A percentile compares a stretch with the other conserved stretches of the same genome.
Evolutionary conservation across 2,797 vertebrate species (phyloP).

Genomic region (Rhinophrynus dorsalis): DNA sequence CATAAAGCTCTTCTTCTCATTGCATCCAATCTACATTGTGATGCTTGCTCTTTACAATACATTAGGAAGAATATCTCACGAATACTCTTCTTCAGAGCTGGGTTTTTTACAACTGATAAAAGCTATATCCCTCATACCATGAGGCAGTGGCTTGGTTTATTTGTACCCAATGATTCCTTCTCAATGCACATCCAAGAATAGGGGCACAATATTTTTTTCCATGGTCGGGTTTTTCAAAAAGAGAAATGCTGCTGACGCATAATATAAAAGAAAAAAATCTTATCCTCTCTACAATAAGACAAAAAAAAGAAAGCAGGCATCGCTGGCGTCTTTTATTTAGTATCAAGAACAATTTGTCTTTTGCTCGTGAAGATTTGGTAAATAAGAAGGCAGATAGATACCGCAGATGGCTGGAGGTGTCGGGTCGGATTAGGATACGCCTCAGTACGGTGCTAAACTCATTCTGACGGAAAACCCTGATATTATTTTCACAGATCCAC

Average conservation of each 20-base stretch:
- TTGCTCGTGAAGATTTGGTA: constrained; percentile 84
- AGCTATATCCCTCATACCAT: no score
- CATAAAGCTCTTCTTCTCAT: no score
- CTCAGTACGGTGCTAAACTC: constrained; percentile 91
- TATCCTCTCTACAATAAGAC: constrained; percentile 21
- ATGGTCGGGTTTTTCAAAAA: background rate
- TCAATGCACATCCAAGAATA: no score
- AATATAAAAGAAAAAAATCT: background rate
- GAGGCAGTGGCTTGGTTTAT: no score
- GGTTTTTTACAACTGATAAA: no score
- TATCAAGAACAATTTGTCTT: constrained; percentile 91
- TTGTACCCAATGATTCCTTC: no score
- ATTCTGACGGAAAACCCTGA: constrained; percentile 96
- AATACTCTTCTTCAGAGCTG: constrained; percentile 7
- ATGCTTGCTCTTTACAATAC: background rate
- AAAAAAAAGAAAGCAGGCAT: constrained; percentile 50
- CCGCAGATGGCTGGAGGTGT: constrained; percentile 98
- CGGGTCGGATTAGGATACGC: constrained; percentile 96
- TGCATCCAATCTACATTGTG: constrained; percentile 1
- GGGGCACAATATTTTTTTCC: constrained; percentile 4
- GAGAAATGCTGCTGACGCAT: constrained; percentile 14
- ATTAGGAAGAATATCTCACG: constrained; percentile 8
- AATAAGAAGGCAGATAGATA: constrained; percentile 98
- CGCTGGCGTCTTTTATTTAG: constrained; percentile 78
- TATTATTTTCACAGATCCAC: constrained; percentile 91